Evolutionary conservation across 2,888 invertebrate species (phyloP).

Genomic region (Colostygia pectinataria): DNA sequence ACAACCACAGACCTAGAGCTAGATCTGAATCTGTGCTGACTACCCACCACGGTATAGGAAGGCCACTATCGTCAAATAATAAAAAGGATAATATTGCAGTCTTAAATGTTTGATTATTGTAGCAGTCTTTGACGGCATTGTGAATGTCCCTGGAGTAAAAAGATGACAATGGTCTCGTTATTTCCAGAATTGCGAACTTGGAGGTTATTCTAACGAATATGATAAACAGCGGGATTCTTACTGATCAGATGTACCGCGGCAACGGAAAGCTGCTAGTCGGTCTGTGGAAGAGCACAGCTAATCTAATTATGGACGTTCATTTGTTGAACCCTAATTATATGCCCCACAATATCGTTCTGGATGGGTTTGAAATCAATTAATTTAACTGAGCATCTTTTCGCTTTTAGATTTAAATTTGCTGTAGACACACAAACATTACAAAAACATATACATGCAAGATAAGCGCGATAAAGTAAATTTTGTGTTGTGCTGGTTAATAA

Average conservation of each 20-base stretch:
- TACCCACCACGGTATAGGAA: no score
- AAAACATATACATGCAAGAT: no score
- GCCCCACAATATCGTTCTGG: conserved; percentile 18
- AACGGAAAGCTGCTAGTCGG: conserved; percentile 50
- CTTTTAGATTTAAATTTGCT: no score
- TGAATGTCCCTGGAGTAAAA: not conserved
- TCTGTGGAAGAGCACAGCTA: conserved; percentile 53
- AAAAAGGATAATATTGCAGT: no score
- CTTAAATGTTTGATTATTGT: no score
- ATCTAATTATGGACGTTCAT: conserved; percentile 36
- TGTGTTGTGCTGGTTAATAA: not conserved
- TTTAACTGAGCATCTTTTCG: no score
- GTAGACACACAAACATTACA: no score
- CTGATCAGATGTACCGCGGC: conserved; percentile 54
- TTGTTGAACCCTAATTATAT: conserved; percentile 34
- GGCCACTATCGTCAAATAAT: no score
- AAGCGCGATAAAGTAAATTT: no score
- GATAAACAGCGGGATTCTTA: conserved; percentile 53
- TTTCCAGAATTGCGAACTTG: conserved; percentile 65
- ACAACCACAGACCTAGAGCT: no score
- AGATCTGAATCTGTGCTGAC: no score
- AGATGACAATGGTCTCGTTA: conserved; percentile 30
- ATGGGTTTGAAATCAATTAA: conserved; percentile 32
- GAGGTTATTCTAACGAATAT: conserved; percentile 58
- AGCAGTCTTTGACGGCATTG: no score